phyloP scores from a whole-genome alignment of 1,140 invertebrate genomes.

The Leguminivora glycinivorella region DNA sequence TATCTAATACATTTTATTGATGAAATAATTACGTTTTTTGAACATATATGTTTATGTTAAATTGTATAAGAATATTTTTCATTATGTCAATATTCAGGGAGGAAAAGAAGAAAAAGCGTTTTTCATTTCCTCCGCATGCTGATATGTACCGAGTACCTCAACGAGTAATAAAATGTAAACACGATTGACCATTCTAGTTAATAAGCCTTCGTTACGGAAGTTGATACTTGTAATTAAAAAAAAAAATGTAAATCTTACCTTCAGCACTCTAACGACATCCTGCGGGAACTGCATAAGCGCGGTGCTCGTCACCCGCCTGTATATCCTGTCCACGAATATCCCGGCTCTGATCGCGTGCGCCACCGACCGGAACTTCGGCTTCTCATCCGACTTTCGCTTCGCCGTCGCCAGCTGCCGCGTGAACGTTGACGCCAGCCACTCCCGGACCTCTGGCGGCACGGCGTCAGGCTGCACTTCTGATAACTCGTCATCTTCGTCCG shows the following conservation, averaged over 20 bases:
- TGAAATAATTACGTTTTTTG: too few species aligned
- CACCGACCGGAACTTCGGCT: constrained; percentile 94
- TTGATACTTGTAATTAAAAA: not conserved
- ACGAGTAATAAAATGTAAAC: too few species aligned
- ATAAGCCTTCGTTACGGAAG: not conserved
- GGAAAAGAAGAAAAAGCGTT: too few species aligned
- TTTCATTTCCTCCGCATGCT: too few species aligned
- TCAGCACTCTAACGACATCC: constrained; percentile 92
- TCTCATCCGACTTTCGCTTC: constrained; percentile 87
- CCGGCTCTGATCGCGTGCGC: constrained; percentile 98
- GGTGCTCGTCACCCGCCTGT: constrained; percentile 91
- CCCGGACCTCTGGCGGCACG: constrained; percentile 95
- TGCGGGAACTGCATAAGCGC: constrained; percentile 93
- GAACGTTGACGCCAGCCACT: constrained; percentile 99
- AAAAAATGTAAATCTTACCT: constrained; percentile 80
- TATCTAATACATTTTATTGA: too few species aligned
- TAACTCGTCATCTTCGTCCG: constrained; percentile 95
- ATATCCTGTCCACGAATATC: constrained; percentile 98
- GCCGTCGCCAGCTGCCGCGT: constrained; percentile 91
- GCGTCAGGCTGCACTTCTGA: constrained; percentile 97
- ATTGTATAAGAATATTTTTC: too few species aligned
- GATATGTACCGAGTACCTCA: too few species aligned
- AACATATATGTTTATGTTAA: too few species aligned
- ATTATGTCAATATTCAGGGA: too few species aligned
- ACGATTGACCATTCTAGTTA: not conserved